Percentiles rank a stretch among this genome's conserved stretches.
These are phyloP conservation scores for Drosophila greeni DNA, from an alignment of 2,888 invertebrate species.

Conservation along the genomic window DNA sequence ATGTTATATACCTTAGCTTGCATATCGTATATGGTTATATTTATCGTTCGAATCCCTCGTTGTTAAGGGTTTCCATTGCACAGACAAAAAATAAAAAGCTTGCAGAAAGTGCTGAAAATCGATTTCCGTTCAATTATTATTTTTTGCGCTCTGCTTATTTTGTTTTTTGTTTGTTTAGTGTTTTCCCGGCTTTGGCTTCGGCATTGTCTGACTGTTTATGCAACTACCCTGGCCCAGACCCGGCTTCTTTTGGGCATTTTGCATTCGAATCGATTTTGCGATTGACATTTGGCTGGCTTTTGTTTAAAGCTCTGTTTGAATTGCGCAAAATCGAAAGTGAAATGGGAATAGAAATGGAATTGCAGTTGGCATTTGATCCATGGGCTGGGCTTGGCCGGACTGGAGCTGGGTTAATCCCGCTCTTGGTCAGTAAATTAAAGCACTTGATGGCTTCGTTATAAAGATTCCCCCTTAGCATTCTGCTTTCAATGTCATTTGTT, in stretches of 20 bases:
- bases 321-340: conserved; percentile 28
- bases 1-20: background rate
- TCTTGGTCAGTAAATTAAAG: conserved; percentile 41
- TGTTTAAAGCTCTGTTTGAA: conserved; percentile 35
- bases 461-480: conserved; percentile 8
- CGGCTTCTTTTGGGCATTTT: conserved; percentile 33
- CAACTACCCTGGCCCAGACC: conserved; percentile 40
- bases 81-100: conserved; percentile 12
- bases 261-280: conserved; percentile 53
- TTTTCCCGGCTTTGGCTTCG: conserved; percentile 24
- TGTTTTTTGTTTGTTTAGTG: conserved; percentile 29
- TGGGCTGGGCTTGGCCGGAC: background rate
- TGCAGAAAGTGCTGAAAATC: conserved; percentile 52
- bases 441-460: conserved; percentile 30
- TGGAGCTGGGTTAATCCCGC: conserved; percentile 1
- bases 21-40: conserved; percentile 16
- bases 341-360: conserved; percentile 10
- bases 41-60: conserved; percentile 40
- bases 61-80: conserved; percentile 18
- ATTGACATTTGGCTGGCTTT: conserved; percentile 45
- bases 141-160: conserved; percentile 17
- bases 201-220: conserved; percentile 30
- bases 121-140: conserved; percentile 57
- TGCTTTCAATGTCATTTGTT: conserved; percentile 66
- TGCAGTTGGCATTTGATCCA: conserved; percentile 24